Percentiles rank a stretch among this genome's conserved stretches.
Evolutionary conservation across 2,113 vertebrate genomes (phyloP).

Genomic region (Pseudopodoces humilis): DNA sequence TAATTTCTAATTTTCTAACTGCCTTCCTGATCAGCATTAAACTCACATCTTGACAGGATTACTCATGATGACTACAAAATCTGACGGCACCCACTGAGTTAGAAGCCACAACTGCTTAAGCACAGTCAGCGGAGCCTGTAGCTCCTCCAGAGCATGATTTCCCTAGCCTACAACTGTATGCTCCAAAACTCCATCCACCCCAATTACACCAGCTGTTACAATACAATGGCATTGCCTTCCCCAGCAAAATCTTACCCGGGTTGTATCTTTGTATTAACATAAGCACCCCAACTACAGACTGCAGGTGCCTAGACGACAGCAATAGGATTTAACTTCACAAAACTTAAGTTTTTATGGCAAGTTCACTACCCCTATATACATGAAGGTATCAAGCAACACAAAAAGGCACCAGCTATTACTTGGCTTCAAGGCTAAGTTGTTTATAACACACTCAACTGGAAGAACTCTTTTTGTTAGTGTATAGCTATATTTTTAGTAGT

Average conservation of each 20-base stretch:
- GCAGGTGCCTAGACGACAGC: not conserved
- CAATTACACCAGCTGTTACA: not conserved
- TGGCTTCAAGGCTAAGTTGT: not conserved
- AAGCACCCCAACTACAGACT: not conserved
- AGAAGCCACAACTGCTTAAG: not conserved
- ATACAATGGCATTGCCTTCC: not conserved
- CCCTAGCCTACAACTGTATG: not conserved
- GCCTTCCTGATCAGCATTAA: not conserved
- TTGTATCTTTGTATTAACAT: not conserved
- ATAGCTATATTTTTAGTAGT: not conserved
- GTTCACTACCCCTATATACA: not conserved
- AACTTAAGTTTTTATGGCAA: not conserved
- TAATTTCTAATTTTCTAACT: not conserved
- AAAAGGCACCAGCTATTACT: not conserved
- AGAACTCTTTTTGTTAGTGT: not conserved
- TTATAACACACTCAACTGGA: not conserved
- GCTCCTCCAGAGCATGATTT: not conserved
- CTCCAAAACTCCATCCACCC: not conserved
- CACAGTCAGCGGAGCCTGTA: not conserved
- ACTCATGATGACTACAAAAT: not conserved
- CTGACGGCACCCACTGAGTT: not conserved
- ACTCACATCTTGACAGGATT: not conserved
- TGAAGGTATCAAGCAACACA: not conserved
- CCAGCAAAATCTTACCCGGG: not conserved
- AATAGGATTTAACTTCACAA: not conserved